phyloP scores from a whole-genome alignment of 2,113 vertebrate species.

The Dasypus novemcinctus region DNA sequence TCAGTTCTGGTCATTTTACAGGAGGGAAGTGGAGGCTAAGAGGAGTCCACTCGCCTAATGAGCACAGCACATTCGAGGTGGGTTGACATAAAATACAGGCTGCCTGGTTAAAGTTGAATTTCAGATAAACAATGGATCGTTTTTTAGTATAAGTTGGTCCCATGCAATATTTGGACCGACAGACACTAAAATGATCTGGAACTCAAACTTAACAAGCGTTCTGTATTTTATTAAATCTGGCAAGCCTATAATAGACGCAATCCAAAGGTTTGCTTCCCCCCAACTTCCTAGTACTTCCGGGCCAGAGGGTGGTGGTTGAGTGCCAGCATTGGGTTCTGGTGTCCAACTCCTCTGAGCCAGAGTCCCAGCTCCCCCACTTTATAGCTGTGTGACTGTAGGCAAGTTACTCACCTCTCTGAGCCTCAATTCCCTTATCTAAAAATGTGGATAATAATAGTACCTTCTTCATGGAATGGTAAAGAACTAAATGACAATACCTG shows the following conservation, averaged over 20 bases:
- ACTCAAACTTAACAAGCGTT: background rate
- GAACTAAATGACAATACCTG: background rate
- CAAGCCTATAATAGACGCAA: background rate
- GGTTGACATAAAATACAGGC: background rate
- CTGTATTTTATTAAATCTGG: background rate
- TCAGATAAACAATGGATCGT: background rate
- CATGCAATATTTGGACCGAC: background rate
- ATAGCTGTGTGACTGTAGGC: background rate
- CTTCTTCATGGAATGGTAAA: background rate
- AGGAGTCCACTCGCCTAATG: background rate
- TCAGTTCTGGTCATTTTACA: background rate
- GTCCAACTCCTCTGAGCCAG: background rate
- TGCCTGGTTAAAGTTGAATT: accelerated
- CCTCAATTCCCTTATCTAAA: background rate
- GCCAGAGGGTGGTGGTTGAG: background rate
- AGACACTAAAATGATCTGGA: background rate
- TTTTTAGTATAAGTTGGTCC: background rate
- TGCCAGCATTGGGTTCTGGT: background rate
- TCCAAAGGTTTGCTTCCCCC: background rate
- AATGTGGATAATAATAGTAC: too few species aligned
- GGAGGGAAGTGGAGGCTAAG: background rate
- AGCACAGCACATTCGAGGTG: background rate
- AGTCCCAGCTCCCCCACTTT: background rate
- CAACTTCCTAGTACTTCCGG: background rate
- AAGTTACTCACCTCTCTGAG: background rate